Evolutionary conservation across 2,113 vertebrate genomes (phyloP).

Genomic region (Epinephelus cyanopodus): DNA sequence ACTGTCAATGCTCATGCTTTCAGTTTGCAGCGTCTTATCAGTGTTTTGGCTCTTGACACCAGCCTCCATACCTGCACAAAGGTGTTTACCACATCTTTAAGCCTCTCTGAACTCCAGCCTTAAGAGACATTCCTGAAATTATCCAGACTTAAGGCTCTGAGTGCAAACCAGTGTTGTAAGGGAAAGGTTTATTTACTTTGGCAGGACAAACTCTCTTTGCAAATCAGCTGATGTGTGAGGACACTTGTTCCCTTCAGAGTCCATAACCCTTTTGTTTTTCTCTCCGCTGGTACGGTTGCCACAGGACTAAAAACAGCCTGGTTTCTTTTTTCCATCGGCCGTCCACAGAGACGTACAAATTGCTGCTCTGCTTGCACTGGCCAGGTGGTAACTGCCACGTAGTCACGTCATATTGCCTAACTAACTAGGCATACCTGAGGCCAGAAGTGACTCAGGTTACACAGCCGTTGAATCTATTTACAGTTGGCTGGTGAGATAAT

Average conservation of each 20-base stretch:
- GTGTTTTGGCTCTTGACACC: neutral
- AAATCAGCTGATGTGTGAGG: conserved; percentile 57
- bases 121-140: conserved; percentile 51
- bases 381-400: conserved; percentile 60
- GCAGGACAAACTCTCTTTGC: conserved; percentile 46
- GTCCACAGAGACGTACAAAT: conserved; percentile 44
- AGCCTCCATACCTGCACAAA: neutral
- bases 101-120: conserved; percentile 4
- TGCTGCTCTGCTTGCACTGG: conserved; percentile 31
- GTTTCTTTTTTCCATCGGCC: conserved; percentile 49
- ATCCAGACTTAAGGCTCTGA: conserved; percentile 44
- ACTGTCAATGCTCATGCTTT: neutral
- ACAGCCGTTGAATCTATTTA: conserved; percentile 52
- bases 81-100: neutral
- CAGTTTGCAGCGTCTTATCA: no score
- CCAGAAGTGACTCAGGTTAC: conserved; percentile 53
- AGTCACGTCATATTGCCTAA: conserved; percentile 22
- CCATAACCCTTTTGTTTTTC: conserved; percentile 47
- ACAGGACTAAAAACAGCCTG: conserved; percentile 40
- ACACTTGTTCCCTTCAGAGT: conserved; percentile 38
- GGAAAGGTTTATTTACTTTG: conserved; percentile 65
- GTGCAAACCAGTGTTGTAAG: conserved; percentile 55
- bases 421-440: conserved; percentile 34
- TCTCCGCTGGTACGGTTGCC: conserved; percentile 12
- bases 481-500: neutral